Base-by-base conservation (phyloP, 1,140 invertebrate species). In the Conus betulinus region DNA sequence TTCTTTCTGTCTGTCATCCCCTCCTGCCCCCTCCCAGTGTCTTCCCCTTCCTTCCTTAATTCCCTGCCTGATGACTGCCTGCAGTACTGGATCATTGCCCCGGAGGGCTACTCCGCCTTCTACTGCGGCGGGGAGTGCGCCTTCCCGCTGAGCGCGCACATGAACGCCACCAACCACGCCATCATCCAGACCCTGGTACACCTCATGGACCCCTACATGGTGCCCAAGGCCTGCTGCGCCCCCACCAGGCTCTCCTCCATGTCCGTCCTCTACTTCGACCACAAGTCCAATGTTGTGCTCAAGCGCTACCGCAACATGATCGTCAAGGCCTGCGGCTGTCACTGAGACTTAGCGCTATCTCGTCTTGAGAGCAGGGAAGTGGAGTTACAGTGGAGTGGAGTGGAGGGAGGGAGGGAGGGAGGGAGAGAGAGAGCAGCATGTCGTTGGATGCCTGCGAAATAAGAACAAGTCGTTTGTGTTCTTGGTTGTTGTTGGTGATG, bases 291-390 rank as follows among this genome's bases (percentile, higher is more conserved):
- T 93, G 96, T 97, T 51, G 96, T 97, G 11, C 93, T 97, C 25
- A 97, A 97, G 93, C 96, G 96, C 90, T 97, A 97, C 91, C 95
- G 96, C 23, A 96, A 97, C 88, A 97, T 97, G 97, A 96, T 97
- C 7, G 97, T 97, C 0, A 95, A 96, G 53, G 95, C 96, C 82
- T 97, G 97, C 92, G 97, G 96, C 20, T 97, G 97, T 92, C 96
- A 97, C 92, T 97, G 95, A 96, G 52, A n/a, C 25, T 11, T n/a
- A 7, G 23, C 78, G 39, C 39, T 3, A 39, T 39, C 39, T 39
- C 39, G 3, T 39, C 39, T 39, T 39, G 57, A 60, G 57, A 60
- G 57, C 8, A 15, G 15, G 57, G 15, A 4, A 60, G 57, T 11
- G 57, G 15, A 5, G 4, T 1, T 11, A 4, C 0, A 15, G 15